Evolutionary conservation across 2,888 invertebrate genomes (phyloP).

Genomic region (Drosophila limbata): DNA sequence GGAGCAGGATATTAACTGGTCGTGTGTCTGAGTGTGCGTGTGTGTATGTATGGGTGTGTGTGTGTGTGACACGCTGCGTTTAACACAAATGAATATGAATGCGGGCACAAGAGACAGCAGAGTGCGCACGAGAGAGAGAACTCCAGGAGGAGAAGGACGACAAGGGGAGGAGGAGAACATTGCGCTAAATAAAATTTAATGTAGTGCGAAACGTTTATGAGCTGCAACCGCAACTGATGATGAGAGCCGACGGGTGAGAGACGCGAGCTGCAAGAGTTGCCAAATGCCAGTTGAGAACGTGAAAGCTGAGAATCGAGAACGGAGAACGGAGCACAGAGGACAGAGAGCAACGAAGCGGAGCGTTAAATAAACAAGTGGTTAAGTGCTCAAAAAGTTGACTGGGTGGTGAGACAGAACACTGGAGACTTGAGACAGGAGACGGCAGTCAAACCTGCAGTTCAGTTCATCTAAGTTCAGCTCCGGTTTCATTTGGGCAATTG

Average conservation of each 20-base stretch:
- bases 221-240: constrained; percentile 75
- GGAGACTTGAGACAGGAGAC: not conserved
- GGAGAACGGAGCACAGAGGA: constrained; percentile 21
- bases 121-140: constrained; percentile 12
- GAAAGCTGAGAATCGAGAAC: constrained; percentile 17
- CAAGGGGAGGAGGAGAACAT: constrained; percentile 10
- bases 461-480: constrained; percentile 30
- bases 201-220: constrained; percentile 81
- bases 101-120: constrained; percentile 51
- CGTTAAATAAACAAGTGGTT: constrained; percentile 78
- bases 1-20: constrained; percentile 16
- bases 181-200: constrained; percentile 79
- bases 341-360: constrained; percentile 65
- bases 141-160: not conserved
- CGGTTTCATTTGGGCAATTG: constrained; percentile 60
- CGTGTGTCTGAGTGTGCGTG: constrained; percentile 7
- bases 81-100: constrained; percentile 80
- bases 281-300: constrained; percentile 28
- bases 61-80: constrained; percentile 70
- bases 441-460: constrained; percentile 10
- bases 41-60: constrained; percentile 16
- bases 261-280: constrained; percentile 24
- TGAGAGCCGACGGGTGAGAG: constrained; percentile 41
- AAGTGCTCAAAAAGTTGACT: constrained; percentile 69
- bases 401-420: constrained; percentile 18